Base-by-base conservation (phyloP, 1,140 invertebrate genomes). In the Brachionus asplanchnoidis region DNA sequence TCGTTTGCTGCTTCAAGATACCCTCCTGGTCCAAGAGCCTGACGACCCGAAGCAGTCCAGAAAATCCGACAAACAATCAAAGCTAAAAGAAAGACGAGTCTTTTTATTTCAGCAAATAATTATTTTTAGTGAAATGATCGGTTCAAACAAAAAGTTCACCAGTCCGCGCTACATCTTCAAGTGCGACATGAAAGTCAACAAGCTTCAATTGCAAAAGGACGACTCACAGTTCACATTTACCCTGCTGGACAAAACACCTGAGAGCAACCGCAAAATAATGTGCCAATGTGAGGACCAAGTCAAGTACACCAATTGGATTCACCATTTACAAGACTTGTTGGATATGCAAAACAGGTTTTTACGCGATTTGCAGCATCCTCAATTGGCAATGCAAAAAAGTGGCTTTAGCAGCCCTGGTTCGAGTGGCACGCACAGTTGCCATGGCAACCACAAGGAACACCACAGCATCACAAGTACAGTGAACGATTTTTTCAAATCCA, bases 101-200 rank as follows among this genome's bases (percentile, higher is more conserved):
- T 99, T 99, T 91, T 92, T 99, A 5, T 99, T 99, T 89, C 96
- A 99, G 89, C 97, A 99, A 91, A 97, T 94, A 87, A 95, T 98
- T 85, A 97, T 98, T 87, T 97, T 98, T 88, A 96, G 95, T 86
- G 97, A 98, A 88, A 93, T 95, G 86, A 94, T 96, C 56, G 95
- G 96, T 86, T 94, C 94, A 88, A 97, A 96, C 85, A 88, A 87
- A 84, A 87, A 87, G 89, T 98, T 96, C 89, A 94, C 94, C 84
- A 97, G 94, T 92, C 96, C 96, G 86, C 94, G 94, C 53, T 99
- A 98, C 90, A 93, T 96, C 87, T 98, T 97, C 91, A 97, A 97
- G 91, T 95, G 94, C 89, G 96, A 97, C 89, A 93, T 99, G 86
- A 96, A 97, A 93, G 97, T 98, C 83, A 98, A 98, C 89, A 97